phyloP scores from a whole-genome alignment of 2,113 vertebrate species.

The Microcebus murinus region DNA sequence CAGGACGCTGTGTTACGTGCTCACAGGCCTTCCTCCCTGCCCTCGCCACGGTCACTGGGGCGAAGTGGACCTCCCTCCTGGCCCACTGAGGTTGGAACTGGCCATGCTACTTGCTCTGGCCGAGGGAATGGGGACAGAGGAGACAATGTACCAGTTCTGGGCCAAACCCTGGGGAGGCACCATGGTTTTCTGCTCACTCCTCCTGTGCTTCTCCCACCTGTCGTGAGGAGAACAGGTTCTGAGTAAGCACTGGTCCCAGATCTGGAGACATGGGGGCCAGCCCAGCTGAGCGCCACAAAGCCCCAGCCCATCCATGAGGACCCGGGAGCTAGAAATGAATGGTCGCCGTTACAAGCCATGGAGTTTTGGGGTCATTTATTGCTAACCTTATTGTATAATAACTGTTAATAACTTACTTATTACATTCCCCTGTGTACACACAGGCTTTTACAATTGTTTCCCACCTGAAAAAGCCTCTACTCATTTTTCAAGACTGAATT shows the following conservation, averaged over 20 bases:
- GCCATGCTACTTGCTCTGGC: background rate
- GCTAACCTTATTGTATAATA: background rate
- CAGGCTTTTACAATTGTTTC: background rate
- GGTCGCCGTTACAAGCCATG: background rate
- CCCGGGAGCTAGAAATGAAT: background rate
- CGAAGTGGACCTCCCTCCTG: background rate
- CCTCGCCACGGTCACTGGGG: fast-evolving
- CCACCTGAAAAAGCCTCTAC: background rate
- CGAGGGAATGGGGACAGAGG: background rate
- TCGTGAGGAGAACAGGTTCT: background rate
- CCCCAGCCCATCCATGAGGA: fast-evolving
- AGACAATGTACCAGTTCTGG: background rate
- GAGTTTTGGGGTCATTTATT: background rate
- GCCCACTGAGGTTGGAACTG: background rate
- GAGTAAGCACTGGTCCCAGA: background rate
- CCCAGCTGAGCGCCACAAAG: background rate
- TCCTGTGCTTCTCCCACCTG: background rate
- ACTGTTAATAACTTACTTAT: background rate
- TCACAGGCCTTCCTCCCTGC: background rate
- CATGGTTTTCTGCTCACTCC: background rate
- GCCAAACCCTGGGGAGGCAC: background rate
- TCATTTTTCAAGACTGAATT: background rate
- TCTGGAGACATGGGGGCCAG: background rate
- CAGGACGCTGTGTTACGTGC: background rate
- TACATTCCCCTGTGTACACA: background rate